Percentiles rank a stretch among this genome's conserved stretches.
Conservation (phyloP, 2,888 invertebrate genomes). For the Campopleginae sp. region DNA sequence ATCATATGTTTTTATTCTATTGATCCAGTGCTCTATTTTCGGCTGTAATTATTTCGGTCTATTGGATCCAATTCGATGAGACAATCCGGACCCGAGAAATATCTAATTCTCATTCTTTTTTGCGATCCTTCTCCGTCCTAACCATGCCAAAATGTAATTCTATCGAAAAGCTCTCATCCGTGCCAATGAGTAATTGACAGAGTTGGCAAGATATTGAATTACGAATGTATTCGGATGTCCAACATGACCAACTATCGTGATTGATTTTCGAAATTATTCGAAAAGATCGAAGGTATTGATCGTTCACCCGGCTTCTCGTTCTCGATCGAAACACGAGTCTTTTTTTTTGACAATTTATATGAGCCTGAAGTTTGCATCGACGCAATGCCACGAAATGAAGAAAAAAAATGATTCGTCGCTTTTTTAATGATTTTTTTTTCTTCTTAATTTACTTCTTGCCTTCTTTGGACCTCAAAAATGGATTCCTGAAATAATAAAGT, state of each 20-base stretch:
- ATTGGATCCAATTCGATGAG: neutral
- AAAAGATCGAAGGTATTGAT: neutral
- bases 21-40: constrained; percentile 4
- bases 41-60: neutral
- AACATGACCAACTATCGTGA: too few relatives aligned
- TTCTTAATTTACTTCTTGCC: too few relatives aligned
- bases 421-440: too few relatives aligned
- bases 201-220: neutral
- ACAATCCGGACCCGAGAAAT: neutral
- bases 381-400: too few relatives aligned
- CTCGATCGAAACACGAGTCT: neutral
- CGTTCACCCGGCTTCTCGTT: neutral
- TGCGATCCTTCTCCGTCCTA: too few relatives aligned
- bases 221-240: too few relatives aligned
- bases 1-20: constrained; percentile 10
- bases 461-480: too few relatives aligned
- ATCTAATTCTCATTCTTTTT: neutral
- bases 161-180: neutral
- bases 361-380: too few relatives aligned
- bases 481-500: too few relatives aligned
- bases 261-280: neutral
- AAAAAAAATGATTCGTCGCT: too few relatives aligned
- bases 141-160: too few relatives aligned
- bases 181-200: neutral
- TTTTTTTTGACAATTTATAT: neutral